Percentiles rank a stretch among this genome's conserved stretches.
Evolutionary conservation across 2,888 invertebrate species (phyloP).

Genomic region (Drosophila paucipuncta): DNA sequence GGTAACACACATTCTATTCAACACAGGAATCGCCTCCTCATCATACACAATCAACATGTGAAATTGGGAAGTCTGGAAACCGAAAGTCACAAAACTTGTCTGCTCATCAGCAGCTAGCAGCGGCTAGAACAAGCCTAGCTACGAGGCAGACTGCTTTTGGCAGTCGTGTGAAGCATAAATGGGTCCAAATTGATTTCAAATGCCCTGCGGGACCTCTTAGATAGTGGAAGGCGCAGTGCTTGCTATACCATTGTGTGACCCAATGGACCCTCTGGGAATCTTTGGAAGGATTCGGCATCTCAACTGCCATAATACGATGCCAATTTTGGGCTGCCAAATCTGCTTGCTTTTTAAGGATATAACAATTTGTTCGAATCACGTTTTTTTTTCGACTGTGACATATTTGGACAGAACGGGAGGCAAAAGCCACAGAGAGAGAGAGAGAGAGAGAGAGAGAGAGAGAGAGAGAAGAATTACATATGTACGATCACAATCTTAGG

Average conservation of each 20-base stretch:
- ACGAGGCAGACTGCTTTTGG: constrained; percentile 24
- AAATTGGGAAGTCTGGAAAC: constrained; percentile 55
- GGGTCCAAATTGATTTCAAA: constrained; percentile 68
- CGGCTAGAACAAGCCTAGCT: constrained; percentile 11
- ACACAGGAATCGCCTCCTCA: constrained; percentile 5
- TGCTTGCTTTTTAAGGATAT: constrained; percentile 63
- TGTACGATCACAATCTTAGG: constrained; percentile 33
- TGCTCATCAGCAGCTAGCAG: constrained; percentile 9
- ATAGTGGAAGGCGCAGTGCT: constrained; percentile 6
- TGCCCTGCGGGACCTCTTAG: constrained; percentile 46
- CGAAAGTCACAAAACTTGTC: constrained; percentile 52
- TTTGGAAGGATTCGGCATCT: constrained; percentile 18
- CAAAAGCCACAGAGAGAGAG: not conserved
- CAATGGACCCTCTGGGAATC: constrained; percentile 67
- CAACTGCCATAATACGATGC: constrained; percentile 38
- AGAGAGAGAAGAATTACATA: constrained; percentile 7
- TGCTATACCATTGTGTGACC: constrained; percentile 41
- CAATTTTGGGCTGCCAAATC: constrained; percentile 49
- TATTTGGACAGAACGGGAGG: constrained; percentile 48
- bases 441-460: fast-evolving
- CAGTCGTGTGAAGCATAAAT: constrained; percentile 65
- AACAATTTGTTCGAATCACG: constrained; percentile 74
- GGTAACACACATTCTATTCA: constrained; percentile 64
- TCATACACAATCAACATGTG: constrained; percentile 48
- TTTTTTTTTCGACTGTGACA: constrained; percentile 45